Evolutionary conservation across 35 echinoderm and acorn worm species (phyloP), one percentile per base, ranked within the genome.

Genomic region (Ophioderma brevispina): DNA sequence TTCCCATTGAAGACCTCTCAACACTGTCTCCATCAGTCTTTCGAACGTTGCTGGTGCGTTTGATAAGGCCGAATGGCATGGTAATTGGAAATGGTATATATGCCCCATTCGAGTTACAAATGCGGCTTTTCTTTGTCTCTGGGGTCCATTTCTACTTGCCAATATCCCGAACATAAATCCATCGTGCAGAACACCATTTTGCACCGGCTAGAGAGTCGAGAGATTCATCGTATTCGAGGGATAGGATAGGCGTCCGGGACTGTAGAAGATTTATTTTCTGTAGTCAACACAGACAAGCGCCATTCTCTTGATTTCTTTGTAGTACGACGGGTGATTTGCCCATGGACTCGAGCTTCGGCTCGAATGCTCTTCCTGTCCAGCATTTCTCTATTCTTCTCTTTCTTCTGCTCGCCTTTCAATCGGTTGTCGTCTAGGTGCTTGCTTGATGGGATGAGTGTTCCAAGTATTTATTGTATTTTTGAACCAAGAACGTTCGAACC

Each of bases 391-490:
- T 84, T 76, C 91, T 76, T 35, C n/a, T n/a, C n/a, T n/a, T n/a
- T n/a, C n/a, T n/a, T n/a, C n/a, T n/a, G n/a, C n/a, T n/a, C n/a
- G n/a, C n/a, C n/a, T n/a, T n/a, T n/a, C n/a, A n/a, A n/a, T n/a
- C n/a, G n/a, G 41, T 0, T 15, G 36, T 25, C 0, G 77, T 59
- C 18, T n/a, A 40, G 85, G 86, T 50, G 70, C 59, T 36, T 86
- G 84, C 59, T 81, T 86, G n/a, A 91, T 19, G 93, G 93, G 0
- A 0, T n/a, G n/a, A 0, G 88, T 75, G 23, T 78, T 76, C 13
- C 80, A 32, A 38, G 92, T 94, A 40, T 94, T 36, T 13, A 94
- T 87, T 0, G 13, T 11, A 55, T 94, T 82, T 49, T 90, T 46
- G 0, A n/a, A 91, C 81, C 17, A 35, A 34, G 0, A 25, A 35